Base-by-base conservation (phyloP, 2,797 vertebrate genomes). In the Betta splendens region DNA sequence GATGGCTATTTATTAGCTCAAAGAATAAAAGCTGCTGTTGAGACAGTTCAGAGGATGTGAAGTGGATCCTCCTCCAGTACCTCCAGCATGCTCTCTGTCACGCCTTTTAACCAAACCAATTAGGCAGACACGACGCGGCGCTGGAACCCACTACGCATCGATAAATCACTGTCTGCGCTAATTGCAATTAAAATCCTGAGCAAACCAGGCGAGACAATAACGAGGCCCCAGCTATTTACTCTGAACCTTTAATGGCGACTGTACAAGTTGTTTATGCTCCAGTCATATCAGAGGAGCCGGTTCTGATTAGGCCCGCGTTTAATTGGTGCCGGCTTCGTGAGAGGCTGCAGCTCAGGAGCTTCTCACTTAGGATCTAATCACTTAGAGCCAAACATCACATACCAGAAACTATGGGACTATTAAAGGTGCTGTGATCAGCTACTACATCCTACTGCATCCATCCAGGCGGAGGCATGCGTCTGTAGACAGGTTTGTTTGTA, bases 51-150 rank as follows among this genome's bases (percentile, higher is more conserved):
- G 57, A 63, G 22, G n/a, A n/a, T 18, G 8, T 15, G 26, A 16
- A 62, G 49, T 22, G 3, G n/a, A 33, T 64, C 35, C 18, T 50
- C 51, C 36, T 55, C 8, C 32, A 6, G 31, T 58, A 76, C 48
- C 68, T 48, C 72, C 61, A 35, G 61, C 44, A 2, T 36, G 68
- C 74, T 67, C 70, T 50, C 71, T 65, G 85, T 90, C 88, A 92
- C 65, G 85, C 84, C 80, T 84, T 88, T 87, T 88, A 86, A 84
- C 84, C 81, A 88, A 90, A 87, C 81, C 90, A 92, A 92, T 92
- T 92, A 92, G 79, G 76, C 81, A 12, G 46, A 69, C 80, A 35
- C 46, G 45, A 66, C 79, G 61, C 44, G 25, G 64, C 25, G 69
- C 81, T 28, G 50, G 79, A 83, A 78, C 68, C 51, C 72, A 72